Evolutionary conservation across 2,113 vertebrate genomes (phyloP).

Genomic region (Engystomops pustulosus): DNA sequence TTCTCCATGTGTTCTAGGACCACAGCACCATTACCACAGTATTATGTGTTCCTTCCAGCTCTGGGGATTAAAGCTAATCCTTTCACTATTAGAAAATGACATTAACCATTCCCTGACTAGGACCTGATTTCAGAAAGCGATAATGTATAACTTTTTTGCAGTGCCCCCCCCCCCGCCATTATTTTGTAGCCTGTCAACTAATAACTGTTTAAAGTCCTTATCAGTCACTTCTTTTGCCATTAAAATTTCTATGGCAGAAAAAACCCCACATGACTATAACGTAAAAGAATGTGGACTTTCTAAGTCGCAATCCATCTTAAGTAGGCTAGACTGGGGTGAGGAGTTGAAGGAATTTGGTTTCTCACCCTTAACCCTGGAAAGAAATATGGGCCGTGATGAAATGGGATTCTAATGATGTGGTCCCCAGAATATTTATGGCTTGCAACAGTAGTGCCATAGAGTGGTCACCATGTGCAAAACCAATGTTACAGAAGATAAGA

Average conservation of each 20-base stretch:
- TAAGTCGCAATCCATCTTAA: not conserved
- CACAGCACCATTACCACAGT: slow-evolving; percentile 18
- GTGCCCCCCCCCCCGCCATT: not conserved
- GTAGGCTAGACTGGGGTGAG: not conserved
- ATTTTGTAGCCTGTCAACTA: not conserved
- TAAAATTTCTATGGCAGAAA: not conserved
- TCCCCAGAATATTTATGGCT: no score
- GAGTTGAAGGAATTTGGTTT: no score
- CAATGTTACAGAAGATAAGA: no score
- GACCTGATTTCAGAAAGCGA: not conserved
- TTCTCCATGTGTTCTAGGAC: slow-evolving; percentile 31
- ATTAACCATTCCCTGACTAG: slow-evolving; percentile 40
- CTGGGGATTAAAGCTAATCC: slow-evolving; percentile 56
- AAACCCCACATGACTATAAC: no score
- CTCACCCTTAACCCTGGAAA: no score
- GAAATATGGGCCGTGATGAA: no score
- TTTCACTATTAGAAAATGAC: slow-evolving; percentile 57
- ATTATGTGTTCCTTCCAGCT: slow-evolving; percentile 52
- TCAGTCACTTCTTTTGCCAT: not conserved
- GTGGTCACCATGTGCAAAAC: no score
- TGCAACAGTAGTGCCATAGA: no score
- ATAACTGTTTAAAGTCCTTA: no score
- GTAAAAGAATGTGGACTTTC: not conserved
- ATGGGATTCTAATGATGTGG: no score
- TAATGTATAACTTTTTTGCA: not conserved